Base-by-base conservation (phyloP, 2,113 vertebrate genomes). In the Scortum barcoo region DNA sequence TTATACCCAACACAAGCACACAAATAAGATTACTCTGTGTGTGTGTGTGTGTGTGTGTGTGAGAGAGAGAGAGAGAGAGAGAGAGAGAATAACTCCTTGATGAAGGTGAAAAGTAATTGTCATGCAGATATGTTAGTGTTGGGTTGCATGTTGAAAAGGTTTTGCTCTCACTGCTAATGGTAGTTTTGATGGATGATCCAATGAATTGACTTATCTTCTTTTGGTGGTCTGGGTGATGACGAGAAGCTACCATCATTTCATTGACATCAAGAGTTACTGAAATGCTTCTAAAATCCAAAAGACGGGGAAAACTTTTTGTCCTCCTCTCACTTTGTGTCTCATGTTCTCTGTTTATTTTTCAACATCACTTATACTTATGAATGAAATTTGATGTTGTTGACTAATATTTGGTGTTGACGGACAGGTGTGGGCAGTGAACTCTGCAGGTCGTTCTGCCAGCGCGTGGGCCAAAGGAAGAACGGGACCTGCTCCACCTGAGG, bases 51-150 rank as follows among this genome's bases (percentile, higher is more conserved):
- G 58, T 78, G 73, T 80, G 71, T 65, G 72, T 83, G 75, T 62
- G 74, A 63, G 72, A 51, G 79, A 71, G 26, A 1, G 79, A 71
- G 26, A 1, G 28, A 9, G 57, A 0, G 58, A 5, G 58, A 11
- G 58, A 10, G 30, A 20, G 58, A 65, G 38, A 61, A 73, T 89
- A 93, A 93, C 94, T 97, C 94, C 96, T 97, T 97, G 97, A 99
- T 98, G 96, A 99, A 97, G 96, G 95, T 95, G 95, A 97, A 99
- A 99, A 98, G 97, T 96, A 97, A 99, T 99, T 98, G 97, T 95
- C 96, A 97, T 98, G 97, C 97, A 98, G 97, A 98, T 98, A 96
- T 94, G 92, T 95, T 94, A 82, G 90, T 93, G 90, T 72, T 80
- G 76, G 58, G 94, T 93, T 95, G 95, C 95, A 96, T 93, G 90